Evolutionary conservation across 2,888 invertebrate species (phyloP).

Genomic region (Agriopis marginaria): DNA sequence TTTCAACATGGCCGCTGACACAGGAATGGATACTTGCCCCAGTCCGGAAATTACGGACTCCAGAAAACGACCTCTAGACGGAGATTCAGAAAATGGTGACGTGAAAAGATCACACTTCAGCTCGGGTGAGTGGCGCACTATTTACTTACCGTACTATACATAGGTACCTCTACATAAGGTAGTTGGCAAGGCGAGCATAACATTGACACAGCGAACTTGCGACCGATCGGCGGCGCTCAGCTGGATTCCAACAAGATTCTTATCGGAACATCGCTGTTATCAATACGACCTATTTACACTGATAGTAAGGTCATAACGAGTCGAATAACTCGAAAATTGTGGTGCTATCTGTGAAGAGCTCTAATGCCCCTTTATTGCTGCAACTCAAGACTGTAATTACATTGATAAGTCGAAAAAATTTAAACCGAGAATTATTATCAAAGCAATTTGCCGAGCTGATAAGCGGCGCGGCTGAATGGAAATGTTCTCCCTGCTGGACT

Average conservation of each 20-base stretch:
- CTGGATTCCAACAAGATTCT: slow-evolving; percentile 79
- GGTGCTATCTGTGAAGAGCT: slow-evolving; percentile 50
- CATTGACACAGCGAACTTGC: slow-evolving; percentile 76
- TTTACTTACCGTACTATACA: slow-evolving; percentile 57
- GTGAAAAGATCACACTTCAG: slow-evolving; percentile 96
- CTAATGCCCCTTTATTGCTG: slow-evolving; percentile 52
- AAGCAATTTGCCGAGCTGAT: slow-evolving; percentile 57
- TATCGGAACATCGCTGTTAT: slow-evolving; percentile 78
- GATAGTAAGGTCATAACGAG: slow-evolving; percentile 69
- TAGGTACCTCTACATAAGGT: slow-evolving; percentile 67
- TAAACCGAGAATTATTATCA: slow-evolving; percentile 53
- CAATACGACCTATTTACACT: slow-evolving; percentile 79
- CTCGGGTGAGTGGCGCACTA: slow-evolving; percentile 89
- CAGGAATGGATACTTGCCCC: slow-evolving; percentile 97
- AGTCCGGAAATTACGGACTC: slow-evolving; percentile 97
- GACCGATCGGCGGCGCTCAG: slow-evolving; percentile 68
- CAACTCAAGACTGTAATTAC: slow-evolving; percentile 50
- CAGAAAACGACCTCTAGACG: slow-evolving; percentile 95
- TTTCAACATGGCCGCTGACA: slow-evolving; percentile 95
- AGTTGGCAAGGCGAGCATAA: slow-evolving; percentile 78
- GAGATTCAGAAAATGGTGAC: slow-evolving; percentile 94
- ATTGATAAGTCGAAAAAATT: slow-evolving; percentile 55
- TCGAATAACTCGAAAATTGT: slow-evolving; percentile 54
- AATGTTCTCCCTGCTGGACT: slow-evolving; percentile 45
- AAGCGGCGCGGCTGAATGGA: slow-evolving; percentile 53